phyloP scores from a whole-genome alignment of 2,797 vertebrate genomes.

The Tolypeutes matacus region DNA sequence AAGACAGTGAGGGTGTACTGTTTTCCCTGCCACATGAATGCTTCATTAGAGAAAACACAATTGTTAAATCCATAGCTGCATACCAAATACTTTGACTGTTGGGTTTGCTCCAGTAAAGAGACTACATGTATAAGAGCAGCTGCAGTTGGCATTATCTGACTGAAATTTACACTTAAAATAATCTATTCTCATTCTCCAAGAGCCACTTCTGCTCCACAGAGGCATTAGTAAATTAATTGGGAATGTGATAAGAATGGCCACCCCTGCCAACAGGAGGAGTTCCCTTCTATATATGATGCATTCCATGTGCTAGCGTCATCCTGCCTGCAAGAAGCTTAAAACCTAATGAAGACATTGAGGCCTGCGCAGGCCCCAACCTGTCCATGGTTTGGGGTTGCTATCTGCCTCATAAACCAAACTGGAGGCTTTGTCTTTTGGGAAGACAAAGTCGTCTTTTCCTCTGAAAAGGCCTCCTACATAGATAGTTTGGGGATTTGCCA shows the following conservation, averaged over 20 bases:
- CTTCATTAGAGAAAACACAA: neutral
- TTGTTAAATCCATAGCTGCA: neutral
- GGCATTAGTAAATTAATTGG: neutral
- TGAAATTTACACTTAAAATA: neutral
- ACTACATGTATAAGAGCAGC: neutral
- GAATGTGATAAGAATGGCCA: neutral
- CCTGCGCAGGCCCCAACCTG: slow-evolving; percentile 75
- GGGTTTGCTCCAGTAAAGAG: neutral
- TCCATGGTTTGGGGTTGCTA: slow-evolving; percentile 81
- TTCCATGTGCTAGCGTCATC: neutral
- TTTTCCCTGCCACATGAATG: too few relatives aligned
- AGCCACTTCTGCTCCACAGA: neutral
- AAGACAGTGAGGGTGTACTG: neutral
- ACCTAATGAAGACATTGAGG: slow-evolving; percentile 54
- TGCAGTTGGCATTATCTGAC: neutral
- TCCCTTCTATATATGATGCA: neutral
- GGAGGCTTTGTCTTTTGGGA: slow-evolving; percentile 20
- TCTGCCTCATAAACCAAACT: slow-evolving; percentile 82
- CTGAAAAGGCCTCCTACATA: slow-evolving; percentile 46
- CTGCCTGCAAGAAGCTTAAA: neutral
- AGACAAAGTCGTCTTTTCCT: slow-evolving; percentile 77
- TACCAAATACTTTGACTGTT: neutral
- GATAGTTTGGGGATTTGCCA: neutral
- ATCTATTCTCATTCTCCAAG: neutral
- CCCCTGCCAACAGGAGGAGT: neutral